Base-by-base conservation (phyloP, 2,113 vertebrate species). In the Stercorarius parasiticus region DNA sequence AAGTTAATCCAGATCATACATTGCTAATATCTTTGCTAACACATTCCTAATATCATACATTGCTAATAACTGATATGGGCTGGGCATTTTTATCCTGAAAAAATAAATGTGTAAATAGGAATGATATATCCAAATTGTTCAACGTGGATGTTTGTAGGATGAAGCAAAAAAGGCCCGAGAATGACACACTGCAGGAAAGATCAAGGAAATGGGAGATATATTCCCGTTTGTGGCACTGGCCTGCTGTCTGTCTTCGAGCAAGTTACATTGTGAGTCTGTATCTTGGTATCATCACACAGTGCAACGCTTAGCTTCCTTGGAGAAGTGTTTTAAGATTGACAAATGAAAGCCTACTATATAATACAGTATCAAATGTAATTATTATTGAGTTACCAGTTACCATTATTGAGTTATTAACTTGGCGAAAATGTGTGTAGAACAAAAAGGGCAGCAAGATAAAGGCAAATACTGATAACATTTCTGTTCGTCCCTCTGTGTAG, bases 321-420 rank as follows among this genome's bases (percentile, higher is more conserved):
- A 76, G 65, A 79, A 95, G 74, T 14, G 45, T 45, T 90, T 93
- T 45, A 78, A 88, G 92, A 82, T 1, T 79, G 91, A 76, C 83
- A 95, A 91, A 94, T 94, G 92, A 92, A 95, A 93, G 69, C 90
- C 90, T 66, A 36, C 90, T 84, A 4, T 69, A 89, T 93, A 88
- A 95, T 79, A 72, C 56, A 45, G 88, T 40, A 88, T 89, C 85
- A 81, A 94, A 96, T 92, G 86, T 80, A 77, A 95, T 96, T 94
- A 85, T 96, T 94, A 95, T 94, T 88, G 95, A 96, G 92, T 96
- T 93, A 90, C 89, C 61, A 42, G 73, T 93, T 82, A 58, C 62
- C 0, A 1, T 90, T 90, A 95, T 88, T 81, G 91, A 97, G 94
- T 95, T 96, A 93, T 87, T 94, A 95, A 88, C 91, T 94, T 64